A percentile compares a stretch with the other conserved stretches of the same genome.
These are phyloP conservation scores for Atrina japonica DNA, from an alignment of 2,888 invertebrate genomes.

Conservation along the genomic window DNA sequence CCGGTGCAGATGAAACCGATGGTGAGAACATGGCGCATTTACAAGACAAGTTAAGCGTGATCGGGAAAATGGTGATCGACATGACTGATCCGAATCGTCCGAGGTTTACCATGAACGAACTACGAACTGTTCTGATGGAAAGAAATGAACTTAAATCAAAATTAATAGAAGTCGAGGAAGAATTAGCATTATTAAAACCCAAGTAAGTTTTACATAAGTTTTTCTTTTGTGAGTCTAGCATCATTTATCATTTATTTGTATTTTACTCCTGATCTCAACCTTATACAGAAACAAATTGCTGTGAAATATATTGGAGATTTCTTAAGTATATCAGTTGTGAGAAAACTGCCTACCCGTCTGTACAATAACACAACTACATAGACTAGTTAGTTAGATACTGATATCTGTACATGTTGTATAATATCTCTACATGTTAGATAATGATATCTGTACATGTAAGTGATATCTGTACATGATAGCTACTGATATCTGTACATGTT, in stretches of 20 bases:
- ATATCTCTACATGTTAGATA: too few species aligned
- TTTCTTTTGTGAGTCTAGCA: not conserved
- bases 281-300: too few species aligned
- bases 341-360: too few species aligned
- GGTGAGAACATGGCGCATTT: constrained; percentile 62
- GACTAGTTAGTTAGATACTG: too few species aligned
- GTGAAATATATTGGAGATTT: too few species aligned
- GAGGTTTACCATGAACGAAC: constrained; percentile 90
- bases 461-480: too few species aligned
- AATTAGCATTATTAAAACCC: constrained; percentile 88
- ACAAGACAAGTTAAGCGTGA: constrained; percentile 67
- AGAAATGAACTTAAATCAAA: constrained; percentile 96
- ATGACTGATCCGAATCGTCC: constrained; percentile 84
- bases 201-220: constrained; percentile 74
- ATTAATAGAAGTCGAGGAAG: constrained; percentile 95
- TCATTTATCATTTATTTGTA: constrained; percentile 1
- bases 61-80: constrained; percentile 78
- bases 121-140: constrained; percentile 93
- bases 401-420: too few species aligned
- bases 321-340: too few species aligned
- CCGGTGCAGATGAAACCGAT: constrained; percentile 39
- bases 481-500: too few species aligned
- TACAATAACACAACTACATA: too few species aligned
- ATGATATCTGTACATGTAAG: too few species aligned
- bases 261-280: too few species aligned